Percentiles rank a stretch among this genome's conserved stretches.
These are phyloP conservation scores for Acheta domesticus DNA, from an alignment of 2,888 invertebrate species.

Conservation along the genomic window DNA sequence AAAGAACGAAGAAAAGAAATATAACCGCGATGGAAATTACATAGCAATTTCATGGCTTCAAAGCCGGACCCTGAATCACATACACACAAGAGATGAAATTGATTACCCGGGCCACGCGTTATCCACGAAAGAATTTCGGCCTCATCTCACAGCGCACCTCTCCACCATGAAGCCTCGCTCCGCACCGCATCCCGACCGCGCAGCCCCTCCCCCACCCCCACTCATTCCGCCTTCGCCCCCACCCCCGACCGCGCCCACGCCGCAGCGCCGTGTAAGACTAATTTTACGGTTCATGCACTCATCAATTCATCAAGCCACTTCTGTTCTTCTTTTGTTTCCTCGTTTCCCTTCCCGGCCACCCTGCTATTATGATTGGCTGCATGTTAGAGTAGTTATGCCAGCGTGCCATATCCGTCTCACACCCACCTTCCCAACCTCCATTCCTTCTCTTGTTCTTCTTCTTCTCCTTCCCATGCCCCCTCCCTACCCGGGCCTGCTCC, in stretches of 20 bases:
- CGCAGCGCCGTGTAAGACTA: constrained; percentile 36
- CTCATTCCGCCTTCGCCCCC: background rate
- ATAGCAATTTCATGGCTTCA: constrained; percentile 4
- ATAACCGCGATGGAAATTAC: background rate
- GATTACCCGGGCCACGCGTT: background rate
- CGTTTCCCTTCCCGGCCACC: background rate
- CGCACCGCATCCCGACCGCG: no score
- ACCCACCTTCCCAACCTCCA: background rate
- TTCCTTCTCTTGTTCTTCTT: background rate
- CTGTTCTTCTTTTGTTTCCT: constrained; percentile 18
- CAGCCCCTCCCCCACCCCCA: background rate
- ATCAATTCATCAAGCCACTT: constrained; percentile 42
- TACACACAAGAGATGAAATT: background rate
- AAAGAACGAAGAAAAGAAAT: background rate
- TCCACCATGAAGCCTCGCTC: background rate
- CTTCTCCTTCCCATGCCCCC: background rate
- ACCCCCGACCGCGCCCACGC: background rate
- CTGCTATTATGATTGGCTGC: background rate
- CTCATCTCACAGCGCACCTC: background rate
- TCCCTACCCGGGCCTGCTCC: background rate
- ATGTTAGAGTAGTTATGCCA: background rate
- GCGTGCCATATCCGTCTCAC: background rate
- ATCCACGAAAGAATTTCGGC: background rate
- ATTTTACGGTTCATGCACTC: constrained; percentile 43
- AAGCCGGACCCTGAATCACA: background rate